Conservation (phyloP, 37 sponge, comb jelly and placozoan species). For the Cliona cf. orientalis region DNA sequence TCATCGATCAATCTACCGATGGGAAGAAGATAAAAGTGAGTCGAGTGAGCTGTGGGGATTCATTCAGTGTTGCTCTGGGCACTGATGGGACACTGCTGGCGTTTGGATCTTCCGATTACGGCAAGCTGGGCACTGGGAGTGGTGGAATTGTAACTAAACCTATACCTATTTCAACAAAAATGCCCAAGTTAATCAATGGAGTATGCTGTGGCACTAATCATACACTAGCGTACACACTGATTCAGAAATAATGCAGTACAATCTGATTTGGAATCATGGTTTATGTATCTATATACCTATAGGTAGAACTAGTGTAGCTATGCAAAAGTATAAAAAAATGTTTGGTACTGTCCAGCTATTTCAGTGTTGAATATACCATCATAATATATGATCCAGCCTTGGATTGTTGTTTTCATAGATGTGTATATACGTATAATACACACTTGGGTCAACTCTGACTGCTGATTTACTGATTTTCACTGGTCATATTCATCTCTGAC, state of each 20-base stretch:
- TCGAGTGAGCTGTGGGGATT: slow-evolving; percentile 70
- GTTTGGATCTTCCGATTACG: slow-evolving; percentile 59
- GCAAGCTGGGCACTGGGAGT: slow-evolving; percentile 48
- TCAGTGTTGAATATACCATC: too few relatives aligned
- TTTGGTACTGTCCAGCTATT: too few relatives aligned
- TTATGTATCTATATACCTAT: too few relatives aligned
- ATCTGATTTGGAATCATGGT: too few relatives aligned
- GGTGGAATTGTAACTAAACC: slow-evolving; percentile 9
- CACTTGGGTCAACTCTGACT: too few relatives aligned
- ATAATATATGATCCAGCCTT: too few relatives aligned
- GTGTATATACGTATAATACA: too few relatives aligned
- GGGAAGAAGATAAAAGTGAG: neutral
- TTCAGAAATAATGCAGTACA: neutral
- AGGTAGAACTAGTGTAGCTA: too few relatives aligned
- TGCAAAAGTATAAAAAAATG: too few relatives aligned
- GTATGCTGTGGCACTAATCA: slow-evolving; percentile 64
- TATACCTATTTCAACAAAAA: neutral
- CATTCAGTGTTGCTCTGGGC: slow-evolving; percentile 57
- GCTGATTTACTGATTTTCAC: neutral
- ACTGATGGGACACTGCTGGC: slow-evolving; percentile 38
- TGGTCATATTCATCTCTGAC: neutral
- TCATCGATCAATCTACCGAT: neutral
- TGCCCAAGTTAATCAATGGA: neutral
- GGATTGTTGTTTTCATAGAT: too few relatives aligned
- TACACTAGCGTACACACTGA: slow-evolving; percentile 14